A percentile compares a stretch with the other conserved stretches of the same genome.
These are phyloP conservation scores for Drosophila santomea DNA, from an alignment of 1,140 invertebrate species.

Conservation along the genomic window DNA sequence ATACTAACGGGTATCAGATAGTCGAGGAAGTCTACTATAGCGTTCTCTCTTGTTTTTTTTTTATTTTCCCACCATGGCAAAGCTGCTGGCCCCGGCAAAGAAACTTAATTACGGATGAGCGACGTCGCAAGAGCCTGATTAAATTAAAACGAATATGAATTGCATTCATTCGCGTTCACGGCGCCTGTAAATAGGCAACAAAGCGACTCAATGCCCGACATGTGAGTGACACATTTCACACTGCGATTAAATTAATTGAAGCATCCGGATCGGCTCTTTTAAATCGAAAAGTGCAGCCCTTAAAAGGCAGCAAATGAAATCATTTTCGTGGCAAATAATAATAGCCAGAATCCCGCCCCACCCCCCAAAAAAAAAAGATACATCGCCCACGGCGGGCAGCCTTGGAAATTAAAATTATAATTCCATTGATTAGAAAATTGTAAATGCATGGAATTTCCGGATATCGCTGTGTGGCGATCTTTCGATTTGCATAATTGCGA, in stretches of 20 bases:
- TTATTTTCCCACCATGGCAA: not conserved
- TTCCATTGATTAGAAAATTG: slow-evolving; percentile 84
- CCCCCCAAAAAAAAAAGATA: slow-evolving; percentile 6
- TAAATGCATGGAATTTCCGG: slow-evolving; percentile 83
- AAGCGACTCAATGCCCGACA: slow-evolving; percentile 12
- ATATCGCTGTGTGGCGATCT: slow-evolving; percentile 75
- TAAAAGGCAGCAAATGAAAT: slow-evolving; percentile 1
- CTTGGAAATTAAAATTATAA: slow-evolving; percentile 78
- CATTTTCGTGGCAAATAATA: slow-evolving; percentile 18
- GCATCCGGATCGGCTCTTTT: slow-evolving; percentile 21
- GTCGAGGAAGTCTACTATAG: too few species aligned
- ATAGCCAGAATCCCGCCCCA: not conserved
- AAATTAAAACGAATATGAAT: slow-evolving; percentile 59
- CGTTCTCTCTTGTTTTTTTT: not conserved
- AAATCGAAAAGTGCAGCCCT: slow-evolving; percentile 25
- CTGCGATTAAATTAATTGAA: slow-evolving; percentile 60
- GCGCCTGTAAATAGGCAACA: slow-evolving; percentile 50
- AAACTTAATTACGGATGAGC: slow-evolving; percentile 70
- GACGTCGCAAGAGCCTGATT: slow-evolving; percentile 48
- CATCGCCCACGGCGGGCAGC: slow-evolving; percentile 7
- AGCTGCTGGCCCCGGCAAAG: slow-evolving; percentile 27
- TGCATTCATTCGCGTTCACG: slow-evolving; percentile 4
- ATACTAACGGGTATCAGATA: too few species aligned
- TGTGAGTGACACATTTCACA: slow-evolving; percentile 58
- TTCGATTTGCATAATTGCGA: slow-evolving; percentile 82